Conservation (phyloP, 2,797 vertebrate species). For the Myotis myotis region DNA sequence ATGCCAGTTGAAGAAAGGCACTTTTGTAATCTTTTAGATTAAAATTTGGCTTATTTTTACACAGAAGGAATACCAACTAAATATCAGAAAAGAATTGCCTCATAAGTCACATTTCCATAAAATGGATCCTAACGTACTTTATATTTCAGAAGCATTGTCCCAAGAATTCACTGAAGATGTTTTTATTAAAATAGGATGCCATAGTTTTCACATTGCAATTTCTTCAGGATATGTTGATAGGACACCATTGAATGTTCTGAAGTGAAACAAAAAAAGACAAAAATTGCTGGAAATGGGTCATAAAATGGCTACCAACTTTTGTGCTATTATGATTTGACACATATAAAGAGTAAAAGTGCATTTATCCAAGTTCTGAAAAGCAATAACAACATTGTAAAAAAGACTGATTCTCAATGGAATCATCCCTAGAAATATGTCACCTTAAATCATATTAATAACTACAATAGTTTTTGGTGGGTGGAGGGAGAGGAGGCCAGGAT, state of each 20-base stretch:
- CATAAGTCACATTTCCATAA: constrained; percentile 7
- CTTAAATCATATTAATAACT: neutral
- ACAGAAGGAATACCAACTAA: neutral
- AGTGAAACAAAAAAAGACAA: neutral
- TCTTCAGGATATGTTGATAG: neutral
- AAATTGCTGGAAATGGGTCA: neutral
- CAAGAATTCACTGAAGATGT: neutral
- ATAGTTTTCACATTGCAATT: neutral
- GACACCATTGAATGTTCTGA: neutral
- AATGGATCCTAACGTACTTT: neutral
- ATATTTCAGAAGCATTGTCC: neutral
- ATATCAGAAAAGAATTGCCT: constrained; percentile 6
- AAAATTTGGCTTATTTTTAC: constrained; percentile 8
- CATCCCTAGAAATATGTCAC: neutral
- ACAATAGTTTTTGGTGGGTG: neutral
- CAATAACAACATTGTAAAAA: neutral
- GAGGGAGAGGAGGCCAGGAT: no score
- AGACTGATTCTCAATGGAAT: neutral
- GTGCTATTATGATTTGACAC: neutral
- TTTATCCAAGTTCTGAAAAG: neutral
- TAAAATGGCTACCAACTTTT: neutral
- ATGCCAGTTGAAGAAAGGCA: neutral
- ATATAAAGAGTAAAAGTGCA: neutral
- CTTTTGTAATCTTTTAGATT: neutral
- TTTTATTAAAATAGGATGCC: neutral